Evolutionary conservation across 2,797 vertebrate genomes (phyloP), one percentile per base, ranked within the genome.

Genomic region (Aplochiton taeniatus): DNA sequence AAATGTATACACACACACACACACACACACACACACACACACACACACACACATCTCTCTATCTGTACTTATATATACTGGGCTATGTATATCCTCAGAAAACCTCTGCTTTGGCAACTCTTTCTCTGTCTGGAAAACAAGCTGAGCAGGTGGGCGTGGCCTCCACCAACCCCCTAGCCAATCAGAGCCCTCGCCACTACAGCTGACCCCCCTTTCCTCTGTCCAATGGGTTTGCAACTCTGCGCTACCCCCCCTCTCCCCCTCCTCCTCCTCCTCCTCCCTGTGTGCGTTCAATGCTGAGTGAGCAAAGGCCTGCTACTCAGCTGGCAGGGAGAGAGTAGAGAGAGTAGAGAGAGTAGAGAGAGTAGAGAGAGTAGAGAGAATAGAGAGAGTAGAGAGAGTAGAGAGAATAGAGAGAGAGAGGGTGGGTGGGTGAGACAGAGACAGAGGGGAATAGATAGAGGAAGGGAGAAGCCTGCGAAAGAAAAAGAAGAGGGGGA

Each of bases 261-360:
- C 31, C 70, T 63, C 65, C 70, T 45, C 18, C 69, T 53, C 46
- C 64, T 54, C 44, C 66, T 74, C 67, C 68, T 47, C 71, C 60
- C 75, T 83, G 73, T 84, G 81, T 88, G 87, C 85, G 83, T 84
- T 90, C 88, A 85, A 78, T 91, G 90, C 91, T 92, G 90, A 92
- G 89, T 88, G 89, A 88, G 90, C 89, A 89, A 80, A 90, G 88
- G 8, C 66, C 31, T 31, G 77, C 87, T 83, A 88, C 91, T 90
- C 91, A 93, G 90, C 91, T 92, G 91, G 87, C 89, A 90, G 88
- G 87, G 90, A 91, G 86, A 66, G 57, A 80, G 72, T 83, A 75
- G 79, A 84, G 81, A 78, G 3, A 31, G 31, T 6, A 31, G 31
- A 70, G n/a, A 83, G 17, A 76, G 54, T 69, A 57, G 66, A 67